phyloP scores from a whole-genome alignment of 2,113 vertebrate genomes.

The Steatornis caripensis region DNA sequence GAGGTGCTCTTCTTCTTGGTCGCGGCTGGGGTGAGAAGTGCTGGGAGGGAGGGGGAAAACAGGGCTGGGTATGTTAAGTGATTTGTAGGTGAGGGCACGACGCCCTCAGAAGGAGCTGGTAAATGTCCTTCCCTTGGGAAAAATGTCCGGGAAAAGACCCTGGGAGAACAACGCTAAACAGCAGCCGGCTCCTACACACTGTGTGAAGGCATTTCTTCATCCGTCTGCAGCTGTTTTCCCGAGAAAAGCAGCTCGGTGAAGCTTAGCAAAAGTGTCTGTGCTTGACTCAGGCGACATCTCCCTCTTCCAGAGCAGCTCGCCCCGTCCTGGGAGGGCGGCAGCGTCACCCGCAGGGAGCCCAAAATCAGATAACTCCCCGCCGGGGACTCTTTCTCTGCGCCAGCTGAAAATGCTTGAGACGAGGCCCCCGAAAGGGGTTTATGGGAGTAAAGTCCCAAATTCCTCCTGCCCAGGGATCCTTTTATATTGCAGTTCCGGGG shows the following conservation, averaged over 20 bases:
- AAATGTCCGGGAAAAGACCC: background rate
- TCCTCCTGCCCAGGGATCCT: background rate
- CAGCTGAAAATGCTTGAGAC: background rate
- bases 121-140: background rate
- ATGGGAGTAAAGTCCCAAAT: conserved; percentile 11
- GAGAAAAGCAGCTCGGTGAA: background rate
- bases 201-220: background rate
- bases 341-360: background rate
- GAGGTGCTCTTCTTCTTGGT: background rate
- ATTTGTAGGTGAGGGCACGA: background rate
- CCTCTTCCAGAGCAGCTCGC: background rate
- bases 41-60: background rate
- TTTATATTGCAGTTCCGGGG: background rate
- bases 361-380: background rate
- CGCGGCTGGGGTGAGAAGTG: fast-evolving
- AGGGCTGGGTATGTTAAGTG: background rate
- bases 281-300: background rate
- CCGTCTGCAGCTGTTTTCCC: background rate
- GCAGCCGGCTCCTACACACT: background rate
- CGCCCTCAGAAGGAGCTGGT: background rate
- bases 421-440: background rate
- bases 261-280: background rate
- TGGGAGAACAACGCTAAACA: background rate
- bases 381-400: background rate
- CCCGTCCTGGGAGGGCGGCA: background rate